Base-by-base conservation (phyloP, 2,113 vertebrate genomes). In the Hymenochirus boettgeri region DNA sequence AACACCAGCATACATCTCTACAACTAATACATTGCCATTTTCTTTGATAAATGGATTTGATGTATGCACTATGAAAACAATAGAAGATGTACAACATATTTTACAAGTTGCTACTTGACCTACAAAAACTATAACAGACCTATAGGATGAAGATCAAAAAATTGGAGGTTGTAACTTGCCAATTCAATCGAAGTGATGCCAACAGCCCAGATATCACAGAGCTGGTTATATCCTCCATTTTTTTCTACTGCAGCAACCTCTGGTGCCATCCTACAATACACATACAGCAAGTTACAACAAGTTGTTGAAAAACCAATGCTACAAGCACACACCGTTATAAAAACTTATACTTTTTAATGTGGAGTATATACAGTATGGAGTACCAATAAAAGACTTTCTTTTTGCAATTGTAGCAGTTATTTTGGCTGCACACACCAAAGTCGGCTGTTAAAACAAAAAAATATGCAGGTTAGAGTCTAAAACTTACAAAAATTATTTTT, bases 71-170 rank as follows among this genome's bases (percentile, higher is more conserved):
- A n/a, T n/a, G n/a, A n/a, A n/a, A n/a, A n/a, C n/a, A n/a, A n/a
- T n/a, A n/a, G n/a, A n/a, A n/a, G n/a, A n/a, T n/a, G n/a, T n/a
- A n/a, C n/a, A n/a, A n/a, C n/a, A n/a, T n/a, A n/a, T n/a, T n/a
- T n/a, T n/a, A n/a, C n/a, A n/a, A n/a, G n/a, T n/a, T n/a, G n/a
- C n/a, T n/a, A n/a, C n/a, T n/a, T n/a, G n/a, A n/a, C n/a, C n/a
- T n/a, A 35, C 33, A 9, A 4, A 35, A 35, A 35, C 33, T 35
- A 35, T 13, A 35, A 11, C 77, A 26, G 51, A 94, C 96, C 96
- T 96, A 99, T 99, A 0, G 96, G 96, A 77, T 99, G 96, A 10
- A 99, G 88, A 77, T 99, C 96, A 70, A 98, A 99, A 93, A 98
- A 96, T 1, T 96, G 96, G 0, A 96, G 96, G 61, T 98, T 95